Conservation (phyloP, 53 echinoderm and acorn worm genomes). For the Paracentrotus lividus region DNA sequence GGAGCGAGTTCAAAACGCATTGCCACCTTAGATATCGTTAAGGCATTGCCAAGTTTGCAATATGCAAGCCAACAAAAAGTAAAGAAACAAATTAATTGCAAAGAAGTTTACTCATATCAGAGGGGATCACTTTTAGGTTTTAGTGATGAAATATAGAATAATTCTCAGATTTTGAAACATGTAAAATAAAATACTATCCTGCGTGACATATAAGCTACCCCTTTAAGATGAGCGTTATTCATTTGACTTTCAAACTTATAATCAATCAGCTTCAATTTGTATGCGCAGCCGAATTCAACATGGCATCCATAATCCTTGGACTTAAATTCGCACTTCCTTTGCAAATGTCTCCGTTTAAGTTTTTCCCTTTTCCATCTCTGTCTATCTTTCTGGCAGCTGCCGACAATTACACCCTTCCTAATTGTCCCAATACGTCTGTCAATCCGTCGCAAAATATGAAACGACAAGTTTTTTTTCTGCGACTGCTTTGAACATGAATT, state of each 20-base stretch:
- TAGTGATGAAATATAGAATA: too few species aligned
- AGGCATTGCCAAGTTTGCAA: too few species aligned
- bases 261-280: not conserved
- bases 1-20: too few species aligned
- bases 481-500: not conserved
- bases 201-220: too few species aligned
- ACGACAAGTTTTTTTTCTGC: slow-evolving; percentile 15
- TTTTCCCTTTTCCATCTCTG: not conserved
- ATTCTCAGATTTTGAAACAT: too few species aligned
- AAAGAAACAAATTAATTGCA: too few species aligned
- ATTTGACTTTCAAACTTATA: not conserved
- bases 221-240: not conserved
- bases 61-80: too few species aligned
- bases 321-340: slow-evolving; percentile 19
- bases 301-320: slow-evolving; percentile 30
- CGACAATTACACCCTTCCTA: slow-evolving; percentile 35
- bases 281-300: not conserved
- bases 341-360: slow-evolving; percentile 37
- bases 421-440: slow-evolving; percentile 14
- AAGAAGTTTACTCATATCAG: too few species aligned
- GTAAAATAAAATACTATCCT: too few species aligned
- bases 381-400: not conserved
- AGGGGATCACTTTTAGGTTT: too few species aligned
- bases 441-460: not conserved
- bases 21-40: too few species aligned